Conservation (phyloP, 2,113 vertebrate species). For the Mohoua ochrocephala region DNA sequence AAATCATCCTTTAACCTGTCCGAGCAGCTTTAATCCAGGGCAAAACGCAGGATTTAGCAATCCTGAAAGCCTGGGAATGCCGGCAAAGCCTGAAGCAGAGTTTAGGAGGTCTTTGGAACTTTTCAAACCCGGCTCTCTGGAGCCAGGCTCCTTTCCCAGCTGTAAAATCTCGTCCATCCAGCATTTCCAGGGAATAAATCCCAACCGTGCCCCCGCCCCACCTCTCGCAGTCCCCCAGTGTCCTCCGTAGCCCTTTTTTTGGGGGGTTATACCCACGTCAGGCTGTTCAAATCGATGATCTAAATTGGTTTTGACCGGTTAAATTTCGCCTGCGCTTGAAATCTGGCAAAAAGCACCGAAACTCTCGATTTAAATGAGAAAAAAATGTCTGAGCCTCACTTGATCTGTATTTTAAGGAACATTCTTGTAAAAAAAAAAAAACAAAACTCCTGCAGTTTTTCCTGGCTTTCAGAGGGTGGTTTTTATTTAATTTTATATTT, state of each 20-base stretch:
- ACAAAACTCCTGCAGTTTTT: not conserved
- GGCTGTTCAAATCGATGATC: not conserved
- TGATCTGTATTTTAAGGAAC: constrained; percentile 24
- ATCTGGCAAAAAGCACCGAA: not conserved
- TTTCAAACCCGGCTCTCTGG: not conserved
- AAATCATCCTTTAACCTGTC: not conserved
- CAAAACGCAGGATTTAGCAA: not conserved
- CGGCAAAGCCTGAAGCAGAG: not conserved
- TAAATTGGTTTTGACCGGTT: not conserved
- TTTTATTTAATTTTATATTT: not conserved
- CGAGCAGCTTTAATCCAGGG: not conserved
- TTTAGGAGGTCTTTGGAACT: not conserved
- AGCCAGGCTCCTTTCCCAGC: not conserved
- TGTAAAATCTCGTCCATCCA: not conserved
- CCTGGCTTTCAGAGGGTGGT: not conserved
- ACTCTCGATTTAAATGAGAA: not conserved
- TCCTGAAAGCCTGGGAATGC: no score
- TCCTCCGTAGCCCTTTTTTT: not conserved
- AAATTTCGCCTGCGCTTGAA: not conserved
- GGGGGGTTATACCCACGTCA: rapidly evolving
- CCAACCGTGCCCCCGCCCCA: not conserved
- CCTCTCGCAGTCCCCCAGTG: rapidly evolving
- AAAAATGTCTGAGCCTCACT: not conserved
- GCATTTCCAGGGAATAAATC: not conserved
- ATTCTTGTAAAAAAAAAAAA: constrained; percentile 27